A percentile compares a stretch with the other conserved stretches of the same genome.
Evolutionary conservation across 2,888 invertebrate genomes (phyloP).

Genomic region (Gastracanthus pulcherrimus): DNA sequence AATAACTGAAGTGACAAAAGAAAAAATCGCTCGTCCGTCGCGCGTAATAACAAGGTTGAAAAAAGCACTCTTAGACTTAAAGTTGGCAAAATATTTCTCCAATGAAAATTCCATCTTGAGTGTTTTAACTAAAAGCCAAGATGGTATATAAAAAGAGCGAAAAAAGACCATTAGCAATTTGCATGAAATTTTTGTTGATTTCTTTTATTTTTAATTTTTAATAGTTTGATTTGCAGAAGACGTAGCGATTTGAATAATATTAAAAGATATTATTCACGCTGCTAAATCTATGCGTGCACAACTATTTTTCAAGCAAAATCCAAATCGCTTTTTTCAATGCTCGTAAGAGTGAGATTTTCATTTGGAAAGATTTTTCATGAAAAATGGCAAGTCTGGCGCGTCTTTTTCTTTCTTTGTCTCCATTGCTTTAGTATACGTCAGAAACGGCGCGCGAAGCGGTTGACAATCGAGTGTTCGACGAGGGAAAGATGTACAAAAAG

Average conservation of each 20-base stretch:
- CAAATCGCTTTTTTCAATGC: background rate
- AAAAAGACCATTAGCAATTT: background rate
- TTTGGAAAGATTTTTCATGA: background rate
- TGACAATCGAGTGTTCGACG: slow-evolving; percentile 32
- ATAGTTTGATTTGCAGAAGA: no score
- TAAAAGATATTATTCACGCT: no score
- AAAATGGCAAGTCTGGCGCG: slow-evolving; percentile 35
- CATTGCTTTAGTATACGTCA: slow-evolving; percentile 23
- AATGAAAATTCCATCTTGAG: background rate
- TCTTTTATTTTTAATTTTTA: no score
- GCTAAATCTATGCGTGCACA: background rate
- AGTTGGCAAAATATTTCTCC: background rate
- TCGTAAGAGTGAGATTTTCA: slow-evolving; percentile 11
- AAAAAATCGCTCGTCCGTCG: slow-evolving; percentile 34
- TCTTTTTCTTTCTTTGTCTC: slow-evolving; percentile 40
- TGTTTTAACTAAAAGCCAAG: background rate
- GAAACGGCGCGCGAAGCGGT: slow-evolving; percentile 19
- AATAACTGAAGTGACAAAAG: slow-evolving; percentile 1
- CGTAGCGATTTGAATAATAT: no score
- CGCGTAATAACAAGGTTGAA: slow-evolving; percentile 6
- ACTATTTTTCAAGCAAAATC: background rate
- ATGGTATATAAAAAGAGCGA: background rate
- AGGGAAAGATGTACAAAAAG: slow-evolving; percentile 30
- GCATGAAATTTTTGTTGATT: background rate
- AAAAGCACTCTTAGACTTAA: no score